A percentile compares a stretch with the other conserved stretches of the same genome.
Evolutionary conservation across 2,888 invertebrate genomes (phyloP).

Genomic region (Cyclophora albipunctata): DNA sequence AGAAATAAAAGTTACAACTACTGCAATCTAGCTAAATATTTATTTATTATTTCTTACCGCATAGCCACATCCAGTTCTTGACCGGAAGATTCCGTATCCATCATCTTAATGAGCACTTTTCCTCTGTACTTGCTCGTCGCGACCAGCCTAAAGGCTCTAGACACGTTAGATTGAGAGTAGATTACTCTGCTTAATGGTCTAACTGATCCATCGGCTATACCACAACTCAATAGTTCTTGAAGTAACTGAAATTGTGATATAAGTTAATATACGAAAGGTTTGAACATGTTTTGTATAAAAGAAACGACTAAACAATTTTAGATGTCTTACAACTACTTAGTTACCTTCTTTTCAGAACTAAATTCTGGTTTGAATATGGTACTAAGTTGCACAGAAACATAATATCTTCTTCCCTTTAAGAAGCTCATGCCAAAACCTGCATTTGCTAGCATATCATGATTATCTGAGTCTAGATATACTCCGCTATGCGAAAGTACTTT

Average conservation of each 20-base stretch:
- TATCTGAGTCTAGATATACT: conserved; percentile 27
- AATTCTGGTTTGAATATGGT: conserved; percentile 31
- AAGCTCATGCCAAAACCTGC: conserved; percentile 28
- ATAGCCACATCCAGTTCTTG: conserved; percentile 26
- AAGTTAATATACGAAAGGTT: neutral
- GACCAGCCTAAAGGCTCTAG: conserved; percentile 79
- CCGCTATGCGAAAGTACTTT: conserved; percentile 16
- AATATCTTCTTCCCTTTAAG: conserved; percentile 17
- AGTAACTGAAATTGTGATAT: conserved; percentile 45
- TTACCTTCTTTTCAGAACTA: conserved; percentile 28
- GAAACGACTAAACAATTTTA: too few species aligned
- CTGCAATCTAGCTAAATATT: neutral
- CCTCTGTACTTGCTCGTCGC: conserved; percentile 78
- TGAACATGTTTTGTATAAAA: too few species aligned
- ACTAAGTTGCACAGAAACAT: conserved; percentile 21
- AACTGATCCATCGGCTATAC: conserved; percentile 79
- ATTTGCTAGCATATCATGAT: conserved; percentile 28
- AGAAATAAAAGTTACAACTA: neutral
- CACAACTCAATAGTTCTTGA: conserved; percentile 71
- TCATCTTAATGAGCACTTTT: conserved; percentile 33
- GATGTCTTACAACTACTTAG: too few species aligned
- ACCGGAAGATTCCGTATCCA: conserved; percentile 20
- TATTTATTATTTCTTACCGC: conserved; percentile 21
- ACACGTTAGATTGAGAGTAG: conserved; percentile 78
- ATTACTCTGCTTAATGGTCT: conserved; percentile 79